Percentiles rank a stretch among this genome's conserved stretches.
Evolutionary conservation across 1,140 invertebrate species (phyloP).

Genomic region (Batillaria attramentaria): DNA sequence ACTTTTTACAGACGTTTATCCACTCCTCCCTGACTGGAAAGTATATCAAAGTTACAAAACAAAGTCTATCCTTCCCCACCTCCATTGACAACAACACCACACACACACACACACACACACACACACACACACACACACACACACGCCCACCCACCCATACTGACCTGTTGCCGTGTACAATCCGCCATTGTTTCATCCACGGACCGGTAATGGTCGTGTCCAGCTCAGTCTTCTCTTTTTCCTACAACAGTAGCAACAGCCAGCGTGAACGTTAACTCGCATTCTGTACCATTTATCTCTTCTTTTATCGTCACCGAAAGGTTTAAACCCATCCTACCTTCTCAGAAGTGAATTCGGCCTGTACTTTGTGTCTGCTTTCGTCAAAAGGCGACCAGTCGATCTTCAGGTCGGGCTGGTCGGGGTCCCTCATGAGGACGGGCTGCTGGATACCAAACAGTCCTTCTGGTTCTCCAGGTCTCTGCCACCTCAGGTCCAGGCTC

Average conservation of each 20-base stretch:
- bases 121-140: too few species aligned
- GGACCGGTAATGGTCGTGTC: constrained; percentile 66
- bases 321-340: background rate
- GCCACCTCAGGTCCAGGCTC: constrained; percentile 67
- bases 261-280: too few species aligned
- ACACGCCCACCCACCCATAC: too few species aligned
- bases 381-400: constrained; percentile 62
- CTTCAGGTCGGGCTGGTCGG: constrained; percentile 52
- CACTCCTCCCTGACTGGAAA: background rate
- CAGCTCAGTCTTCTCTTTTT: constrained; percentile 53
- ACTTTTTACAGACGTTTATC: background rate
- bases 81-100: too few species aligned
- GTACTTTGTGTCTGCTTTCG: constrained; percentile 46
- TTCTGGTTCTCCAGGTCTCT: constrained; percentile 51
- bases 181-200: constrained; percentile 68
- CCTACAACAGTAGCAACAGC: background rate
- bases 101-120: too few species aligned
- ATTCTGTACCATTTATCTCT: too few species aligned
- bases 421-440: constrained; percentile 53
- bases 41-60: background rate
- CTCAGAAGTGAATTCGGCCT: constrained; percentile 8
- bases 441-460: constrained; percentile 64
- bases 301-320: too few species aligned
- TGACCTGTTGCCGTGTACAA: constrained; percentile 63
- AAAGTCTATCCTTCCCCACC: background rate